Base-by-base conservation (phyloP, 2,797 vertebrate genomes). In the Notolabrus celidotus region DNA sequence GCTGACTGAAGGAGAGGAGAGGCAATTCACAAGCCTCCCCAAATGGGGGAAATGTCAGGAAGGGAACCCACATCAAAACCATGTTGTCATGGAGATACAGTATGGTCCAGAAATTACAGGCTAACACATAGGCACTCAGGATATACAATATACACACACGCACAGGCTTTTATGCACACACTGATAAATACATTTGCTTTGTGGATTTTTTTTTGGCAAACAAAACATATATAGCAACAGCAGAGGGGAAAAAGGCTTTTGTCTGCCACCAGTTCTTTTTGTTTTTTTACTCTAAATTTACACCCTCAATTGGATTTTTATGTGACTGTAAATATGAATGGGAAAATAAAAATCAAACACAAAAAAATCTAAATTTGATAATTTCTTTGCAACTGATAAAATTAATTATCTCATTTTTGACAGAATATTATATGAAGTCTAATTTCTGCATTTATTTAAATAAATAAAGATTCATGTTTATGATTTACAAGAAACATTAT, bases 11-110 rank as follows among this genome's bases (percentile, higher is more conserved):
- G 96, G 95, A 95, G 95, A 97, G 94, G 95, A 86, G 94, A 97
- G 95, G 96, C 96, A 97, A 98, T 98, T 98, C 97, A 96, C 94
- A 96, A 97, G 96, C 94, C 95, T 96, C 95, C 96, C 96, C 95
- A 96, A 98, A 97, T 96, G 95, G 96, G 42, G 95, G 96, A 97
- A 97, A 98, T 98, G 97, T 98, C 97, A 98, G 95, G 94, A 96
- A 95, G 94, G 94, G 96, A 96, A 96, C 95, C 95, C 94, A 96
- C 96, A 98, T 97, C 91, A 93, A 94, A 93, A 92, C 88, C 90
- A 93, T 92, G 97, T 98, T 97, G 96, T 97, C 96, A 98, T 99
- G 97, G 97, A 95, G 96, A 98, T 97, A 90, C 85, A 91, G 88
- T 90, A 92, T 79, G 60, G 89, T 92, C 92, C 88, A 90, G 86